Evolutionary conservation across 2,888 invertebrate species (phyloP), one percentile per base, ranked within the genome.

Genomic region (Hedya salicella): DNA sequence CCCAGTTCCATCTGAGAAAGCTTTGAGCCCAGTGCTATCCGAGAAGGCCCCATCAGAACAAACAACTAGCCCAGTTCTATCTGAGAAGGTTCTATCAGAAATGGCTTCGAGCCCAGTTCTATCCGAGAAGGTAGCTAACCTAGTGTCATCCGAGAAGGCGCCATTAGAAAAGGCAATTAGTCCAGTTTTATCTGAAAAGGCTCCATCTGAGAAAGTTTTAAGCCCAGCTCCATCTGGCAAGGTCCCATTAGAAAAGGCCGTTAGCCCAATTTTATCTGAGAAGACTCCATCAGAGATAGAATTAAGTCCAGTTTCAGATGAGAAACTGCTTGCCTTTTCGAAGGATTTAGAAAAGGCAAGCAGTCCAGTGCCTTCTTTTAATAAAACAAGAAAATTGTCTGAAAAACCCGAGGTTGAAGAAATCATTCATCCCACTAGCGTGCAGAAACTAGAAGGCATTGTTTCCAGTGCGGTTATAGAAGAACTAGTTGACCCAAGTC

Each of bases 71-170:
- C 25, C 25, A 6, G 25, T 25, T 25, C 25, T 6, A 5, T 65
- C 49, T n/a, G 50, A 54, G 1, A 46, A 42, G 2, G 52, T 3
- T 0, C 19, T n/a, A 0, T 57, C 21, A 0, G 61, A 69, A 1
- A 71, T 72, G 9, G 52, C 39, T 3, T 19, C 64, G 0, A 70
- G 65, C 25, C 57, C 67, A 17, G 62, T 44, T 0, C 40, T 49
- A n/a, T 40, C 54, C 25, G 52, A 59, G 1, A 44, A 30, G 5
- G 52, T 17, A 0, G 9, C 11, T 3, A 56, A 54, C 14, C 48
- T 14, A 6, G 16, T 44, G 13, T 30, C 52, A 2, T 61, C 49
- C 16, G 60, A 60, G 0, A 60, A 40, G 9, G 61, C 17, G 0
- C 61, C 42, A 8, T 60, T 36, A 6, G 49, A 56, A 11, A 57